Conservation (phyloP, 2,113 vertebrate genomes). For the Lepus timidus region DNA sequence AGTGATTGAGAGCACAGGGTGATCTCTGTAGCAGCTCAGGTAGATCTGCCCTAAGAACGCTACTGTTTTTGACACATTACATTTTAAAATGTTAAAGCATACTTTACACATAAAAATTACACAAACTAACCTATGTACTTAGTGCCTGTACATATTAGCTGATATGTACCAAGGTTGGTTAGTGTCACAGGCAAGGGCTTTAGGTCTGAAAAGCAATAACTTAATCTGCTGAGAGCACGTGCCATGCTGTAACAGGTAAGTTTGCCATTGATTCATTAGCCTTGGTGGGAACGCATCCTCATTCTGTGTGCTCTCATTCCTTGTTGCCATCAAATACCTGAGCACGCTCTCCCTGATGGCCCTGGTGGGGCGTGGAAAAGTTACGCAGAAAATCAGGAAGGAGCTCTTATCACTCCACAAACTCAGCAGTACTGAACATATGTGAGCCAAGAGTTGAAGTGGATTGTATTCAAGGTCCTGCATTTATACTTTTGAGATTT, state of each 20-base stretch:
- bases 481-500: conserved; percentile 23
- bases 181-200: neutral
- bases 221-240: neutral
- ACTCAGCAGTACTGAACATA: neutral
- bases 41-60: neutral
- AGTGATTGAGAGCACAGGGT: neutral
- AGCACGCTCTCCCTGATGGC: neutral
- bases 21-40: neutral
- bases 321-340: neutral
- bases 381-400: neutral
- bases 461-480: neutral
- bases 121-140: neutral
- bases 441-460: neutral
- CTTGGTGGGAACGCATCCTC: neutral
- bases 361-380: neutral
- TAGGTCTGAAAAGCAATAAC: neutral
- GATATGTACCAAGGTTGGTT: neutral
- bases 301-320: neutral
- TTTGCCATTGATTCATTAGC: neutral
- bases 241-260: neutral
- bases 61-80: conserved; percentile 5
- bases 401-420: neutral
- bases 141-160: neutral
- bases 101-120: neutral
- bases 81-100: neutral